Conservation (phyloP, 2,888 invertebrate species). For the Microplitis deprimator region DNA sequence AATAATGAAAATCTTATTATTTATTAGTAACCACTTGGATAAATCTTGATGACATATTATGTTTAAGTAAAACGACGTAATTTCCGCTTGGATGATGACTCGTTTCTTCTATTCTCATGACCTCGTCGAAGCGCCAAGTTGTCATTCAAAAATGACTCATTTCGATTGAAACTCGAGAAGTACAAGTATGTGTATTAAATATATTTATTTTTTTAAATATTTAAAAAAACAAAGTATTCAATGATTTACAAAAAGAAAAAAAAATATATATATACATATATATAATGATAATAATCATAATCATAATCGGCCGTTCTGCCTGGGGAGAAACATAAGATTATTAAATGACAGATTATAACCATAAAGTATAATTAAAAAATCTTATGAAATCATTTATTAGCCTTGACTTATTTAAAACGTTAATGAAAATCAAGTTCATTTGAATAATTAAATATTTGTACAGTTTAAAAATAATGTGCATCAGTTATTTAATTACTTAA, state of each 20-base stretch:
- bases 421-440: not conserved
- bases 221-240: not conserved
- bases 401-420: not conserved
- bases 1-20: not conserved
- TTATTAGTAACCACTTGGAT: not conserved
- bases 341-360: not conserved
- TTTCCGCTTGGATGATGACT: constrained; percentile 22
- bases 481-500: not conserved
- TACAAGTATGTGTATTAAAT: not conserved
- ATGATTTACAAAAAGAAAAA: too few species aligned
- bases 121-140: not conserved
- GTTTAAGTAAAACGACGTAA: constrained; percentile 11
- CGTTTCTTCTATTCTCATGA: constrained; percentile 15
- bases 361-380: not conserved
- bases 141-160: constrained; percentile 15
- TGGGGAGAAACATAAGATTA: too few species aligned
- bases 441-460: not conserved
- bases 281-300: too few species aligned
- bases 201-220: not conserved
- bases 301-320: too few species aligned
- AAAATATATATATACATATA: too few species aligned
- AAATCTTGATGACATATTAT: constrained; percentile 17
- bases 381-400: not conserved
- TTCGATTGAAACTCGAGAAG: not conserved
- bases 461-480: not conserved